Evolutionary conservation across 2,797 vertebrate species (phyloP), one percentile per base, ranked within the genome.

Genomic region (Macropus fuliginosus): DNA sequence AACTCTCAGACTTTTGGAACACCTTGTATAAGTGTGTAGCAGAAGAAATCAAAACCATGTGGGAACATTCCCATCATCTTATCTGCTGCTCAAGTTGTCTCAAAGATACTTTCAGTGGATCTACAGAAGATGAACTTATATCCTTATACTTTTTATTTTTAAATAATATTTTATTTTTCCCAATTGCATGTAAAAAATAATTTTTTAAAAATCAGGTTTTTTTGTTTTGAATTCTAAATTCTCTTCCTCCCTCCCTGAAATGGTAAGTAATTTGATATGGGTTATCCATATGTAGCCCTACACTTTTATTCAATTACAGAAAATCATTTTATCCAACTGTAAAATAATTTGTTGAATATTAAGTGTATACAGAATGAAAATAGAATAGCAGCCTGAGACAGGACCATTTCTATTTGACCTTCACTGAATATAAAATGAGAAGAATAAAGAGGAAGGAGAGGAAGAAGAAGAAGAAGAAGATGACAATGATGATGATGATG

Each of bases 381-480:
- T 18, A 74, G 34, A 40, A 74, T n/a, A n/a, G 62, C 14, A 74
- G 6, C 5, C 34, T 16, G 62, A 66, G 14, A 5, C 4, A n/a
- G 34, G 31, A 40, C 62, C 34, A 66, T n/a, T 66, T 74, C 31
- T 40, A 74, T n/a, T n/a, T 18, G 34, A 40, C 13, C 62, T 74
- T 74, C 34, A 40, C 14, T 74, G 34, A 40, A n/a, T 40, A 18
- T 74, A 74, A 40, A 16, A n/a, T 74, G 62, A 74, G 34, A 18
- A 74, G 16, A 2, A 74, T 18, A 4, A 24, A 5, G 66, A 40
- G 2, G 21, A 81, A n/a, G 59, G 14, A 66, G 31, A 29, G 2
- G 28, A 3, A 11, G 57, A 29, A 10, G 57, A 29, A 9, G 57
- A 28, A 29, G 28, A 11, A 56, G 24, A 8, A 0, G 29, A 55